Conservation (phyloP, 2,888 invertebrate species). For the Pseudococcus longispinus region DNA sequence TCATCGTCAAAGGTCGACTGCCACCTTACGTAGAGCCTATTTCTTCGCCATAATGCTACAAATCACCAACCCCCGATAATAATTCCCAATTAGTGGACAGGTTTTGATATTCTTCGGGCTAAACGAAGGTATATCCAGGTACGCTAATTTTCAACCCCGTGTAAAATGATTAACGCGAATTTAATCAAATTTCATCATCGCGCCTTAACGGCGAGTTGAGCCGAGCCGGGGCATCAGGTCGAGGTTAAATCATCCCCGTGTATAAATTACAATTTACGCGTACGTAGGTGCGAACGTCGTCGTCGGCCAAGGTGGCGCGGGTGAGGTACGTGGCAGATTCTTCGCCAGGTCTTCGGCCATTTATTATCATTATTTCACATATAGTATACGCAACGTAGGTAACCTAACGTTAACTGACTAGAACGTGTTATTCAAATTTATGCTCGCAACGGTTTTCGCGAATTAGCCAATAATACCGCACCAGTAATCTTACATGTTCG, state of each 20-base stretch:
- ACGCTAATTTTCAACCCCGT: background rate
- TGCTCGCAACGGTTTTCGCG: conserved; percentile 3
- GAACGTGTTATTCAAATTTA: conserved; percentile 26
- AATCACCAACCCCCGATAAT: background rate
- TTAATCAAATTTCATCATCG: conserved; percentile 16
- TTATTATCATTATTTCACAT: conserved; percentile 21
- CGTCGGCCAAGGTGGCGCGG: background rate
- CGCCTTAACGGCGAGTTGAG: background rate
- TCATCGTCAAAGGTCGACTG: background rate
- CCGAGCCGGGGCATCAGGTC: background rate
- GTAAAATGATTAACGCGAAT: conserved; percentile 5
- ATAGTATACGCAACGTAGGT: background rate
- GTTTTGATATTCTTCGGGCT: background rate
- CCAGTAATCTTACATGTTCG: background rate
- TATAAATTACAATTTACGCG: conserved; percentile 5
- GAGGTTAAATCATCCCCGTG: background rate
- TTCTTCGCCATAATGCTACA: background rate
- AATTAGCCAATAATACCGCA: conserved; percentile 22
- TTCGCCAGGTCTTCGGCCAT: conserved; percentile 34
- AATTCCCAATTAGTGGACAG: background rate
- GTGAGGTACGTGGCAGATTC: background rate
- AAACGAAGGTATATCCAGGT: no score
- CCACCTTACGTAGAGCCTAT: background rate
- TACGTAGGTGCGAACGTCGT: background rate
- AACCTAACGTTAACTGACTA: conserved; percentile 14